Evolutionary conservation across 1,140 invertebrate species (phyloP).

Genomic region (Lasioglossum albipes): DNA sequence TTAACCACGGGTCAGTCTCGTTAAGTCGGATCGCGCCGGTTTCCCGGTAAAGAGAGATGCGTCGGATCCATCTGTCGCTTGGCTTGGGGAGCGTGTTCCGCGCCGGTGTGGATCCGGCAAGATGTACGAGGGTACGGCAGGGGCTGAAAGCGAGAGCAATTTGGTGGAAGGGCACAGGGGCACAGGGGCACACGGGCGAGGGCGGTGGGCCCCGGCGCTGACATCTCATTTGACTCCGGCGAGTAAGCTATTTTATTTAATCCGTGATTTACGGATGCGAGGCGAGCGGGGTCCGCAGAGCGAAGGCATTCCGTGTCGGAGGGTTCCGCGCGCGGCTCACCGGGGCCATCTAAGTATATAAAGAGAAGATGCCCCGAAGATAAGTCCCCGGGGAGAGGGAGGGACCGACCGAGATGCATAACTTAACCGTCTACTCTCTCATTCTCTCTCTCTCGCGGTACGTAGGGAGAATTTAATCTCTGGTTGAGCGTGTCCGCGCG

Average conservation of each 20-base stretch:
- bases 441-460: conserved; percentile 30
- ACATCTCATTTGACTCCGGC: conserved; percentile 67
- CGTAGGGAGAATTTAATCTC: conserved; percentile 66
- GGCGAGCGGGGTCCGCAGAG: conserved; percentile 27
- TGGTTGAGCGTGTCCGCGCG: conserved; percentile 22
- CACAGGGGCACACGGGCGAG: conserved; percentile 30
- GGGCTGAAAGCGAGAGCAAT: conserved; percentile 50
- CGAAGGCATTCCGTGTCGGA: conserved; percentile 48
- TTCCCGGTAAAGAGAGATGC: conserved; percentile 20
- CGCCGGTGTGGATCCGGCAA: conserved; percentile 10
- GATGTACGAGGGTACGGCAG: background rate
- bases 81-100: background rate
- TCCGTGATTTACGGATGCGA: conserved; percentile 66
- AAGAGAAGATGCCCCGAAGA: conserved; percentile 60
- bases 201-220: conserved; percentile 60
- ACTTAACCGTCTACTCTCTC: conserved; percentile 52
- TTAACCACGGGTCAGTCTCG: conserved; percentile 21
- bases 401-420: conserved; percentile 65
- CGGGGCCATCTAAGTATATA: conserved; percentile 49
- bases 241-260: conserved; percentile 65
- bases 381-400: conserved; percentile 49
- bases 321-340: background rate
- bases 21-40: conserved; percentile 40
- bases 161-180: conserved; percentile 22
- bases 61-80: conserved; percentile 35